These are phyloP conservation scores for Spheniscus mendiculus DNA, from an alignment of 2,113 vertebrate genomes.

Conservation along the genomic window DNA sequence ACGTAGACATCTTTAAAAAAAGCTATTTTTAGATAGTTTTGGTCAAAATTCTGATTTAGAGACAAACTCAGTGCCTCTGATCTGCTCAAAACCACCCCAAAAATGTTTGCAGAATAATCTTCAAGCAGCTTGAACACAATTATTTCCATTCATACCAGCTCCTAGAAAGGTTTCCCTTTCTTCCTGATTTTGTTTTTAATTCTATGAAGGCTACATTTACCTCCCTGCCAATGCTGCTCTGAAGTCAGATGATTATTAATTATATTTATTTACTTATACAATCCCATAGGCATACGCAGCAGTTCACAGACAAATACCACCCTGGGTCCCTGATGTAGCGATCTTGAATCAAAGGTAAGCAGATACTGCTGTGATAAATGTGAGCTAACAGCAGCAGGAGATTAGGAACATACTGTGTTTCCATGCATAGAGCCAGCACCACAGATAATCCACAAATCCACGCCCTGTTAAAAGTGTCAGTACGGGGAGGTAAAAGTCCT, in stretches of 20 bases:
- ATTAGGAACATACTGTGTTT: neutral
- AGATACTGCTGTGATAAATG: slow-evolving; percentile 33
- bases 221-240: slow-evolving; percentile 19
- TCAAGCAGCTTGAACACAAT: neutral
- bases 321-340: neutral
- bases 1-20: neutral
- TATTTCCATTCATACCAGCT: neutral
- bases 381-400: neutral
- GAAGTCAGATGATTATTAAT: slow-evolving; percentile 63
- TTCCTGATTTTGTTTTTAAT: slow-evolving; percentile 47
- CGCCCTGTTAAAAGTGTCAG: neutral
- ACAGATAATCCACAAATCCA: neutral
- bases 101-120: neutral
- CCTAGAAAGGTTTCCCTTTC: neutral
- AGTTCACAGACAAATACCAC: slow-evolving; percentile 1
- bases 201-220: slow-evolving; percentile 31
- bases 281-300: slow-evolving; percentile 48
- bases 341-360: slow-evolving; percentile 14
- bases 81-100: neutral
- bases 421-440: neutral
- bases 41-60: neutral
- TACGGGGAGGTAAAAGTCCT: neutral
- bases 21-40: neutral
- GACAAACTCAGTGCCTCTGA: neutral
- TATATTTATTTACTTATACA: slow-evolving; percentile 64